These are phyloP conservation scores for Paramisgurnus dabryanus DNA, from an alignment of 2,113 vertebrate genomes.

Conservation along the genomic window DNA sequence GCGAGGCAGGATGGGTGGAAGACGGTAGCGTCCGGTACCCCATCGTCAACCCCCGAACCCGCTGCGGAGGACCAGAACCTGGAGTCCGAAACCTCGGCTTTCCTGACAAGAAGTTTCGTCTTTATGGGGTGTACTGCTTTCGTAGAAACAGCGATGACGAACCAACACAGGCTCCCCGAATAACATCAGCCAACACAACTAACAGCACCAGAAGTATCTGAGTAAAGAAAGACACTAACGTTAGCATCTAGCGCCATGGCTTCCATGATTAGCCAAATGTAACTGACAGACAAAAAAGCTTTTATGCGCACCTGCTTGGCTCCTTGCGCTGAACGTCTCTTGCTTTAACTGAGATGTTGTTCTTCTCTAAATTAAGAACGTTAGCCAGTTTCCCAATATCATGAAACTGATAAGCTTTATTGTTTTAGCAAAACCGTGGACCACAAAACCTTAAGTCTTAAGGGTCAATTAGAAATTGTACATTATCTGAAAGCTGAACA, in stretches of 20 bases:
- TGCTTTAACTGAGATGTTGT: slow-evolving; percentile 52
- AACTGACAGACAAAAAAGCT: slow-evolving; percentile 50
- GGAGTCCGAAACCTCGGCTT: slow-evolving; percentile 91
- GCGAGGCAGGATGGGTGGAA: slow-evolving; percentile 90
- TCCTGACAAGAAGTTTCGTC: slow-evolving; percentile 86
- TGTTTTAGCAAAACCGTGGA: slow-evolving; percentile 2
- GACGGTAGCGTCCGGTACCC: slow-evolving; percentile 94
- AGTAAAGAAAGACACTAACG: background rate
- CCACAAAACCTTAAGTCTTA: no score
- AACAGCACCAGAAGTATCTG: slow-evolving; percentile 48
- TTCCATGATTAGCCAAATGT: slow-evolving; percentile 62
- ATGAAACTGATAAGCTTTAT: slow-evolving; percentile 18
- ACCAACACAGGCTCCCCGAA: slow-evolving; percentile 8
- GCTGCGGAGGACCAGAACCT: slow-evolving; percentile 86
- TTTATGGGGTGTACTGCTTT: slow-evolving; percentile 93
- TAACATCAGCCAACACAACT: background rate
- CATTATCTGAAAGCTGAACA: no score
- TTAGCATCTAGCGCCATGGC: slow-evolving; percentile 51
- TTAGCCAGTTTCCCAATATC: slow-evolving; percentile 9
- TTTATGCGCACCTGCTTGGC: slow-evolving; percentile 47
- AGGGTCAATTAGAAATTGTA: no score
- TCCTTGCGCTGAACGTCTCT: slow-evolving; percentile 45
- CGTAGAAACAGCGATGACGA: slow-evolving; percentile 60
- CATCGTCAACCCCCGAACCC: slow-evolving; percentile 88
- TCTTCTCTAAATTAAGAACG: slow-evolving; percentile 57